Conservation (phyloP, 2,113 vertebrate genomes). For the Coracopsis vasa region DNA sequence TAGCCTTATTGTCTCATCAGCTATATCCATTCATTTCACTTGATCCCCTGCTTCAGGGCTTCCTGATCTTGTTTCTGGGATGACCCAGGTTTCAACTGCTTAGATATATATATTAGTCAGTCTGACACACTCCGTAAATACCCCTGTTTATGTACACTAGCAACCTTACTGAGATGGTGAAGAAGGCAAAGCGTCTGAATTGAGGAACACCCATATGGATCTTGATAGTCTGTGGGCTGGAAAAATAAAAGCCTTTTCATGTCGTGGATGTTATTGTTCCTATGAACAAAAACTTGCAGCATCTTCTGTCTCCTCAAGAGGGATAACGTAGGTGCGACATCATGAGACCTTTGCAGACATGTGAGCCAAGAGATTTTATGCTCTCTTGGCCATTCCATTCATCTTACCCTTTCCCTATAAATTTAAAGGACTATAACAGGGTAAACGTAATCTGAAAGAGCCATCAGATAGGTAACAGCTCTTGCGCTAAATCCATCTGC, state of each 20-base stretch:
- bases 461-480: not conserved
- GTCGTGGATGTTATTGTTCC: not conserved
- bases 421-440: not conserved
- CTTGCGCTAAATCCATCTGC: constrained; percentile 3
- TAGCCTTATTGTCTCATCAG: not conserved
- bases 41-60: not conserved
- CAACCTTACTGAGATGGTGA: not conserved
- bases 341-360: not conserved
- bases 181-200: not conserved
- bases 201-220: not conserved
- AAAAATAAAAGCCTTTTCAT: not conserved
- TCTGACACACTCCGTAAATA: not conserved
- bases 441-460: not conserved
- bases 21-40: not conserved
- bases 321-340: not conserved
- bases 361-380: not conserved
- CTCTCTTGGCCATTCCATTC: not conserved
- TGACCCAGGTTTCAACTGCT: not conserved
- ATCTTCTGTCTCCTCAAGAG: not conserved
- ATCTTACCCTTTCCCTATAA: not conserved
- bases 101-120: not conserved
- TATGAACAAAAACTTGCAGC: not conserved
- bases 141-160: not conserved
- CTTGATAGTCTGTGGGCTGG: not conserved
- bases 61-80: not conserved